Conservation (phyloP, 92 coral and sea anemone species). For the Paramuricea clavata region DNA sequence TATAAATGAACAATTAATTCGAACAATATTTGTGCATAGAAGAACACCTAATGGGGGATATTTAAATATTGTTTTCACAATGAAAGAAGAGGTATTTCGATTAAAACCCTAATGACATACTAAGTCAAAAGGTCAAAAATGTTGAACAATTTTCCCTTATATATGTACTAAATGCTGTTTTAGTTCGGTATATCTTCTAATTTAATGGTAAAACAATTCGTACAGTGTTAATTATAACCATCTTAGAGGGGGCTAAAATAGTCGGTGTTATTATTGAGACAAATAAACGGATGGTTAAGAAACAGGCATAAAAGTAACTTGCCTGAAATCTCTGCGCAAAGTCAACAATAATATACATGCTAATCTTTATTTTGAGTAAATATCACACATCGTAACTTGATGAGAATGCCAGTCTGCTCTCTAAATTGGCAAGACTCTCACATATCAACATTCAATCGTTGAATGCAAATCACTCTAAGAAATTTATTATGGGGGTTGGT, state of each 20-base stretch:
- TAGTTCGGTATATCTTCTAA: background rate
- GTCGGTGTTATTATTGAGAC: background rate
- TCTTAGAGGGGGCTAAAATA: background rate
- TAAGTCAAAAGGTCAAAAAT: background rate
- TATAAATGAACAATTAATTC: background rate
- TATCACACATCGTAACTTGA: background rate
- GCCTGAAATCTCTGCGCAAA: background rate
- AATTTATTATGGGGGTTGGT: background rate
- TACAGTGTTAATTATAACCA: background rate
- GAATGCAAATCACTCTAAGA: background rate
- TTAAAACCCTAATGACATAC: background rate
- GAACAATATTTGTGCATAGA: background rate
- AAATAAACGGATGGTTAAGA: background rate
- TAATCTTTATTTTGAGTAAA: slow-evolving; percentile 14
- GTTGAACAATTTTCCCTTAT: background rate
- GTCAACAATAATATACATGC: slow-evolving; percentile 31
- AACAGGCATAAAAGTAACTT: background rate
- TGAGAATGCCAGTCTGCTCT: slow-evolving; percentile 8
- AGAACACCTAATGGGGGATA: background rate
- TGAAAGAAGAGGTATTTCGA: slow-evolving; percentile 5
- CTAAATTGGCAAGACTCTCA: background rate
- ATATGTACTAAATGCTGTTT: background rate
- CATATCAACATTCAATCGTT: background rate
- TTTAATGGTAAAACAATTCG: background rate
- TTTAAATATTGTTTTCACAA: background rate